phyloP scores from a whole-genome alignment of 1,140 invertebrate species.

The Temnothorax curvispinosus region DNA sequence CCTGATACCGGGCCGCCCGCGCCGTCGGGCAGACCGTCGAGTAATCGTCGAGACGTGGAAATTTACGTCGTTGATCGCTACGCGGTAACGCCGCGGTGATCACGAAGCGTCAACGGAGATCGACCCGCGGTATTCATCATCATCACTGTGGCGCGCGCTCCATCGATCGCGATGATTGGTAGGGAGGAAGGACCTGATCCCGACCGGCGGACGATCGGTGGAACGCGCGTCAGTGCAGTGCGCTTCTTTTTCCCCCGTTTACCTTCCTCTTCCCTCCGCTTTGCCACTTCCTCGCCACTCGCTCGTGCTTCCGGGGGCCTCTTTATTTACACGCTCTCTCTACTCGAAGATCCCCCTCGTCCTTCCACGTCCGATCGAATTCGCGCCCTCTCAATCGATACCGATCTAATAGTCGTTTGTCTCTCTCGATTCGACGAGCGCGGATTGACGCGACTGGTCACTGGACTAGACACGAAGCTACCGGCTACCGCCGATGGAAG shows the following conservation, averaged over 20 bases:
- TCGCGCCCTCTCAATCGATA: slow-evolving; percentile 21
- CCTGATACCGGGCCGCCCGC: slow-evolving; percentile 28
- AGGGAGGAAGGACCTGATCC: background rate
- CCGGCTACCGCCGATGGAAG: background rate
- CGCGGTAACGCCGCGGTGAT: slow-evolving; percentile 7
- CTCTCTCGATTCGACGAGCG: slow-evolving; percentile 36
- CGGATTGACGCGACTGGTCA: slow-evolving; percentile 32
- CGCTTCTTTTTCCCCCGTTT: background rate
- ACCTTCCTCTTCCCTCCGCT: slow-evolving; percentile 35
- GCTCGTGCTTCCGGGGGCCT: slow-evolving; percentile 16
- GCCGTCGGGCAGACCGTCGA: background rate
- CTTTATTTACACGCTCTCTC: slow-evolving; percentile 65
- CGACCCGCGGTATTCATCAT: slow-evolving; percentile 8
- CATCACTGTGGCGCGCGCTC: background rate
- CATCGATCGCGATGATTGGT: slow-evolving; percentile 10
- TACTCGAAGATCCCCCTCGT: slow-evolving; percentile 57
- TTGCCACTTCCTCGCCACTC: slow-evolving; percentile 30
- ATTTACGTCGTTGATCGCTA: slow-evolving; percentile 29
- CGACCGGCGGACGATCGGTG: slow-evolving; percentile 26
- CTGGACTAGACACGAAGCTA: slow-evolving; percentile 7
- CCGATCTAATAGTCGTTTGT: slow-evolving; percentile 19
- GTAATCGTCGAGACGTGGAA: background rate
- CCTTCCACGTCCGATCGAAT: slow-evolving; percentile 1
- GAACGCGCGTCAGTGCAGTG: slow-evolving; percentile 17
- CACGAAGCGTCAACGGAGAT: slow-evolving; percentile 51